Evolutionary conservation across 1,140 invertebrate genomes (phyloP).

Genomic region (Homarus americanus): DNA sequence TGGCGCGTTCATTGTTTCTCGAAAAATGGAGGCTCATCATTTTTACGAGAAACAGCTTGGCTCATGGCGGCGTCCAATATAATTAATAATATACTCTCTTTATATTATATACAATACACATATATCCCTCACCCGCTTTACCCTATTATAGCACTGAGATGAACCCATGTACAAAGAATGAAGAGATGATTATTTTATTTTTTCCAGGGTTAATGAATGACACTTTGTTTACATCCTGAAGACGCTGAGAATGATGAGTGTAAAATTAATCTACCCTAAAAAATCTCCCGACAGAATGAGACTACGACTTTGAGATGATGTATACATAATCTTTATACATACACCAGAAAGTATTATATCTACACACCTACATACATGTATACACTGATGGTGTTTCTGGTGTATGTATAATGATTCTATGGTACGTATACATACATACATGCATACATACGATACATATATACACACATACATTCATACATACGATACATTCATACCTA

Average conservation of each 20-base stretch:
- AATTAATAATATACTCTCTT: background rate
- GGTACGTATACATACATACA: background rate
- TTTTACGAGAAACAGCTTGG: conserved; percentile 3
- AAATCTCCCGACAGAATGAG: background rate
- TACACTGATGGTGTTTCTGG: too few species aligned
- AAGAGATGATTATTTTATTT: background rate
- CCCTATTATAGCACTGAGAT: background rate
- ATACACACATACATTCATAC: background rate
- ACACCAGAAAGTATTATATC: background rate
- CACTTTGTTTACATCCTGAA: background rate
- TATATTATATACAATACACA: background rate
- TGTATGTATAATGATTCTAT: background rate
- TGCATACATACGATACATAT: background rate
- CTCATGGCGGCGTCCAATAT: background rate
- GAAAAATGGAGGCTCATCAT: conserved; percentile 21
- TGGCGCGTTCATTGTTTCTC: background rate
- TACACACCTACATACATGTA: too few species aligned
- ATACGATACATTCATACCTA: too few species aligned
- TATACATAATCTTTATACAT: background rate
- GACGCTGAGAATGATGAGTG: background rate
- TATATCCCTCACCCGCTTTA: background rate
- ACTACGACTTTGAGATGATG: background rate
- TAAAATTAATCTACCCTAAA: background rate
- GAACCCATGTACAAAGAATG: background rate
- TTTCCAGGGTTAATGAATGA: background rate